Base-by-base conservation (phyloP, 2,113 vertebrate genomes). In the Corynorhinus townsendii region DNA sequence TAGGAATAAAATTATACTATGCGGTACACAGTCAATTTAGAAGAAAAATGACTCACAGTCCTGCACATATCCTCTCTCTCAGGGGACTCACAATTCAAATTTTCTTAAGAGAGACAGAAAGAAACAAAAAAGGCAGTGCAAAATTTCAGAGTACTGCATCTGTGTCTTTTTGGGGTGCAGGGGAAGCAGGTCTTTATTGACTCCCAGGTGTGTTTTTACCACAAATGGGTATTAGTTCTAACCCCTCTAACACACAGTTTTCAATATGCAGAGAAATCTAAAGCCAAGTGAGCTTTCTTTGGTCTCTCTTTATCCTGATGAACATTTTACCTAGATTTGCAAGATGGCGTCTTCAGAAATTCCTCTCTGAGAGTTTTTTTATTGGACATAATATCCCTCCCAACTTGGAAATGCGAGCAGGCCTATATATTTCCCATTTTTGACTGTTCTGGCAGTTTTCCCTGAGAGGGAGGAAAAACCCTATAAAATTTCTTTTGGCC, bases 351-450 rank as follows among this genome's bases (percentile, higher is more conserved):
- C 95, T 96, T 95, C 84, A 97, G 82, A 96, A 95, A 96, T 95
- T 95, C 66, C 7, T 52, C 52, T 35, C 84, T 24, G 7, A 92
- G 87, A 96, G 96, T 96, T 75, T 79, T 96, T 97, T 96, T 96
- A 92, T 94, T 62, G 92, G 96, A 96, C 95, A 97, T 95, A 94
- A 94, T 97, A 97, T 97, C 91, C 93, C 96, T 97, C 95, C 92
- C 94, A 97, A 93, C 96, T 98, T 98, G 93, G 96, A 98, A 97
- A 98, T 77, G 47, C 91, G 97, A 98, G 96, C 83, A 85, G 94
- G 95, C 95, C 97, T 96, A 98, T 98, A 96, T 95, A 97, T 98
- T 98, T 98, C 97, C 96, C 91, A 76, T 96, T 97, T 97, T 98
- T 97, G 97, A 97, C 97, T 97, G 86, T 91, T 98, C 89, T 98